Evolutionary conservation across 2,797 vertebrate genomes (phyloP).

Genomic region (Mastacembelus armatus): DNA sequence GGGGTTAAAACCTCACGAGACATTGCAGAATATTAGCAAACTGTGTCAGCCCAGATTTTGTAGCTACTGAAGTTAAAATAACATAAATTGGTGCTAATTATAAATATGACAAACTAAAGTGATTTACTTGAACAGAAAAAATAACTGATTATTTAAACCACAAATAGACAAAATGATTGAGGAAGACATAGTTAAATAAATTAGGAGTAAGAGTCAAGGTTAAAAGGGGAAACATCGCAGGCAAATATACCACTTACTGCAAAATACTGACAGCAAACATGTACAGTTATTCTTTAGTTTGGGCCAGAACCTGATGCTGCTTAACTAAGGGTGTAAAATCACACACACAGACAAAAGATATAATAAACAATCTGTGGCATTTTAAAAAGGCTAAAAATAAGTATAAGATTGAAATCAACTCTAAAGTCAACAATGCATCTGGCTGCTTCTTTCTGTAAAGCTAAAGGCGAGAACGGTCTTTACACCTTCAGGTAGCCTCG

Average conservation of each 20-base stretch:
- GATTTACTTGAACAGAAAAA: too few relatives aligned
- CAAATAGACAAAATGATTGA: too few relatives aligned
- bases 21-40: too few relatives aligned
- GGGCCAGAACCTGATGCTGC: not conserved
- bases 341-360: too few relatives aligned
- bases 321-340: not conserved
- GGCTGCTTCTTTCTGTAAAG: constrained; percentile 33
- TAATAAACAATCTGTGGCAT: not conserved
- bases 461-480: constrained; percentile 52
- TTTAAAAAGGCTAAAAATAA: not conserved
- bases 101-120: too few relatives aligned
- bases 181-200: not conserved
- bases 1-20: too few relatives aligned
- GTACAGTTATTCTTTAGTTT: too few relatives aligned
- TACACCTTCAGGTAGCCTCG: constrained; percentile 48
- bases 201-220: not conserved
- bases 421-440: constrained; percentile 35
- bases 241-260: not conserved
- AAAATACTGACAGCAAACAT: not conserved
- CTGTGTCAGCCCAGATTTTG: too few relatives aligned
- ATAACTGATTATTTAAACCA: not conserved
- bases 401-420: not conserved
- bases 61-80: too few relatives aligned
- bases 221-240: too few relatives aligned
- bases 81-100: too few relatives aligned